A percentile compares a stretch with the other conserved stretches of the same genome.
phyloP scores from a whole-genome alignment of 2,888 invertebrate species.

The Lacanobia oleracea region DNA sequence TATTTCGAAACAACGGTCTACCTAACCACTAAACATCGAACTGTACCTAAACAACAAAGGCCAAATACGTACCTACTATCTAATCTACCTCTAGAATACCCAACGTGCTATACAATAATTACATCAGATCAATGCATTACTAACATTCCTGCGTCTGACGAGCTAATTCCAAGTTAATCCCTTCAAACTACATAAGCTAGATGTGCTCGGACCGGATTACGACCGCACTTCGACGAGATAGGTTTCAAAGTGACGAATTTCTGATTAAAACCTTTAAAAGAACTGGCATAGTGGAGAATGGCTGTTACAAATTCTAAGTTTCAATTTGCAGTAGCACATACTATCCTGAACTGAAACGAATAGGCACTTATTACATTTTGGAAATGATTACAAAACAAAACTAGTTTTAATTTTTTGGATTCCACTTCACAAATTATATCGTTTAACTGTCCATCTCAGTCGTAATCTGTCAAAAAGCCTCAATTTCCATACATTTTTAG shows the following conservation, averaged over 20 bases:
- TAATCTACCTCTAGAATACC: not conserved
- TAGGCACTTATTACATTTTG: no score
- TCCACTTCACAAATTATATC: no score
- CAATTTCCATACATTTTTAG: no score
- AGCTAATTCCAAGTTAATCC: constrained; percentile 42
- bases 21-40: not conserved
- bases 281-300: not conserved
- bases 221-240: not conserved
- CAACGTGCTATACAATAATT: constrained; percentile 30
- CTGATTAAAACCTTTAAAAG: constrained; percentile 26
- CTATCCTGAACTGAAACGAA: not conserved
- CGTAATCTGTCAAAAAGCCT: no score
- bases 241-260: constrained; percentile 17
- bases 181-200: constrained; percentile 42
- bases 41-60: not conserved
- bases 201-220: constrained; percentile 13
- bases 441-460: no score
- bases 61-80: not conserved
- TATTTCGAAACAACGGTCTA: not conserved
- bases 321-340: not conserved
- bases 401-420: no score
- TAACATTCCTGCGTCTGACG: constrained; percentile 25
- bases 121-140: constrained; percentile 36
- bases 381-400: no score
- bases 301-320: not conserved